These are phyloP conservation scores for Lithosia quadra DNA, from an alignment of 2,888 invertebrate genomes.

Conservation along the genomic window DNA sequence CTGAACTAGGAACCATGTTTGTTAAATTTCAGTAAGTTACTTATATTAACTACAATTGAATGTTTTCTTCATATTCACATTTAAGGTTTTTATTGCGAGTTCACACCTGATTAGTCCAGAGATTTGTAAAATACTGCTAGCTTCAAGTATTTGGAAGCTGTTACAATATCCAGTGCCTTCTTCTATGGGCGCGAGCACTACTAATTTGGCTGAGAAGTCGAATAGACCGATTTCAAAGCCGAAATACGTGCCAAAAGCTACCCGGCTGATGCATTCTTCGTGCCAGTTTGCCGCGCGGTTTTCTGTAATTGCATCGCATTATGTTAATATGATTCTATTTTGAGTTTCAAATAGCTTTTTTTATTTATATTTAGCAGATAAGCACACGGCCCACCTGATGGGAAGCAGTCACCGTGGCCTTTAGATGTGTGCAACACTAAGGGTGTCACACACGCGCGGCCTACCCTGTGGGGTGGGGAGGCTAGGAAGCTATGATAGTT, in stretches of 20 bases:
- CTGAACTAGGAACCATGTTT: too few species aligned
- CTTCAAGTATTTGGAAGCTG: slow-evolving; percentile 53
- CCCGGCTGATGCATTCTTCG: slow-evolving; percentile 60
- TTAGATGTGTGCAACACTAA: too few species aligned
- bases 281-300: slow-evolving; percentile 59
- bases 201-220: slow-evolving; percentile 68
- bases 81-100: background rate
- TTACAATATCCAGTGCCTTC: slow-evolving; percentile 57
- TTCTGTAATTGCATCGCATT: slow-evolving; percentile 70
- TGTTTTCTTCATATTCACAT: background rate
- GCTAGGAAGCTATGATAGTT: too few species aligned
- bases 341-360: too few species aligned
- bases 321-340: slow-evolving; percentile 64
- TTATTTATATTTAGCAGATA: too few species aligned
- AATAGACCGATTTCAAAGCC: slow-evolving; percentile 59
- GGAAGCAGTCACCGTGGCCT: too few species aligned
- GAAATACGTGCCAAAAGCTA: slow-evolving; percentile 70
- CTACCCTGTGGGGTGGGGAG: too few species aligned
- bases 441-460: too few species aligned
- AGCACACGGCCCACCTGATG: too few species aligned
- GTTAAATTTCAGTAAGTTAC: background rate
- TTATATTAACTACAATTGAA: background rate
- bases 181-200: slow-evolving; percentile 58
- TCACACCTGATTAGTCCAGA: background rate
- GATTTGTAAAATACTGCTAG: background rate